Evolutionary conservation across 2,797 vertebrate genomes (phyloP), one percentile per base, ranked within the genome.

Genomic region (Denticeps clupeoides): DNA sequence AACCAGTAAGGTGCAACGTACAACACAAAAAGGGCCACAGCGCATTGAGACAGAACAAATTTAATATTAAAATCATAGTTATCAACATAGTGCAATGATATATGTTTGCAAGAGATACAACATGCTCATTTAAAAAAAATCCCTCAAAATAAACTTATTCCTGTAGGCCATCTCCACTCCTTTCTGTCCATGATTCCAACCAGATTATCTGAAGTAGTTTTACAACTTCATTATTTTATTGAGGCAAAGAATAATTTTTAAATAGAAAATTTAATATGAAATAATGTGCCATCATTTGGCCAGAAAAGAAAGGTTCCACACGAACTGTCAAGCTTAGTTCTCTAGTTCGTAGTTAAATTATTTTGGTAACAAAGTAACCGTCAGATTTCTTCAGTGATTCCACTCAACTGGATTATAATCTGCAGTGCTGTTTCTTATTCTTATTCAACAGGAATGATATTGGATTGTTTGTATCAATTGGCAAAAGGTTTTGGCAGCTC

Each of bases 341-440:
- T 56, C 68, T 83, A 75, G 79, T 83, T 78, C n/a, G n/a, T n/a
- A 63, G 60, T 53, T 68, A 57, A 68, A 79, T 82, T 75, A 74
- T 59, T 69, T 62, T 70, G 74, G 47, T 65, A 23, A 46, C 42
- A 12, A 47, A 26, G 55, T 15, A 16, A 33, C 71, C 68, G 77
- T 69, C 71, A 71, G 40, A 47, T 59, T 50, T 67, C 46, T 53
- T 27, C 42, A 49, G 68, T 70, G 69, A 57, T 28, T 67, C 53
- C 52, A 43, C 50, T 1, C 25, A 41, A 4, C 69, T 65, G 38
- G 11, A 7, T 41, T 51, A 49, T 8, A 63, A 64, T 67, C 33
- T 41, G 47, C 62, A 56, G 59, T 23, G 27, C 56, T 51, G 37
- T 13, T 4, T 54, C 47, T 62, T 49, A 55, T 64, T 46, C 45